Conservation (phyloP, 2,888 invertebrate species). For the Colletes collaris region DNA sequence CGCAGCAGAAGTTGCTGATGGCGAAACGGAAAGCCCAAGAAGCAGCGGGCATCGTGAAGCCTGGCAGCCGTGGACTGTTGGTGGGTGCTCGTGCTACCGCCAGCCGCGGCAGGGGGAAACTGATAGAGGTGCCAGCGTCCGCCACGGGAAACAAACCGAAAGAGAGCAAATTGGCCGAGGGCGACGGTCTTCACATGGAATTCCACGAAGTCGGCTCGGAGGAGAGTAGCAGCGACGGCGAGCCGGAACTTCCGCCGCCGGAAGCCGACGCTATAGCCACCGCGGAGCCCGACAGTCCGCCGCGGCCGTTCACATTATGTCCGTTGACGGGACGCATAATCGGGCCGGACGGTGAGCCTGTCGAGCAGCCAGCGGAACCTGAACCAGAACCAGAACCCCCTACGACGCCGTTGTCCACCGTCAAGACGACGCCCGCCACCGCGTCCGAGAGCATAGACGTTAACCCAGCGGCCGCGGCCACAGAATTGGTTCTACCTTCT, state of each 20-base stretch:
- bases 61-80: conserved; percentile 71
- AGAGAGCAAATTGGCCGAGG: conserved; percentile 82
- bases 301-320: conserved; percentile 89
- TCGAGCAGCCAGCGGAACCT: conserved; percentile 76
- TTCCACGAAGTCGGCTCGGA: conserved; percentile 82
- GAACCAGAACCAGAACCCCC: conserved; percentile 62
- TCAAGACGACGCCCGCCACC: conserved; percentile 48
- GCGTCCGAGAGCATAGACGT: conserved; percentile 52
- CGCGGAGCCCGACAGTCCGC: conserved; percentile 86
- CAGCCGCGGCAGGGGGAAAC: conserved; percentile 71
- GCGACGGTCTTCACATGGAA: conserved; percentile 82
- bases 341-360: conserved; percentile 80
- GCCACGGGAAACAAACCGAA: conserved; percentile 75
- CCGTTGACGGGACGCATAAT: conserved; percentile 86
- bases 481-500: conserved; percentile 79
- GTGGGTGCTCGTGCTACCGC: conserved; percentile 65
- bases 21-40: conserved; percentile 81
- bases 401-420: conserved; percentile 52
- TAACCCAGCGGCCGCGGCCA: conserved; percentile 60
- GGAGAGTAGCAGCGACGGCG: conserved; percentile 86
- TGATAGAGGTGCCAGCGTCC: conserved; percentile 46
- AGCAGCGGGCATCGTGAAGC: conserved; percentile 77
- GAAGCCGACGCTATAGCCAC: conserved; percentile 81
- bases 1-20: conserved; percentile 80
- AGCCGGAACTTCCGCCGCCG: conserved; percentile 84